Evolutionary conservation across 2,888 invertebrate genomes (phyloP).

Genomic region (Aelia acuminata): DNA sequence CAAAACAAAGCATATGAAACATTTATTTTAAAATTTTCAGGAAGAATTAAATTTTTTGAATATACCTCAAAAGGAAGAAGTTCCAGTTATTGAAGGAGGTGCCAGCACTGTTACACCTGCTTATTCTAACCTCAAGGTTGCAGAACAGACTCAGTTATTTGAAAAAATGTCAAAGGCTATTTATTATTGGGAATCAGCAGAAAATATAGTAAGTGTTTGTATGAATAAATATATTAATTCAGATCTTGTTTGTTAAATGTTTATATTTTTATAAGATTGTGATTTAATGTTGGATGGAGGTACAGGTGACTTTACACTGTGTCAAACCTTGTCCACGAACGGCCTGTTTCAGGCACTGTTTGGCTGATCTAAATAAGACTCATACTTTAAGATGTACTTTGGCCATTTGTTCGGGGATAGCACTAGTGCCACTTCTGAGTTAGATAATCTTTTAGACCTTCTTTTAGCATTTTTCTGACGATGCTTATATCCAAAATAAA

Average conservation of each 20-base stretch:
- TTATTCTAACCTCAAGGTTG: constrained; percentile 30
- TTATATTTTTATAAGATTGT: not conserved
- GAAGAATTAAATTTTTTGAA: constrained; percentile 46
- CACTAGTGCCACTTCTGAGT: no score
- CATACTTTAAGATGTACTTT: no score
- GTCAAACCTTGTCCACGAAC: no score
- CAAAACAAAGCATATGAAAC: not conserved
- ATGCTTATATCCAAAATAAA: no score
- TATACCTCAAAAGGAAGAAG: constrained; percentile 47
- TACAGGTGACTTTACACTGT: no score
- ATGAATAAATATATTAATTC: not conserved
- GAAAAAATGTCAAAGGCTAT: constrained; percentile 41
- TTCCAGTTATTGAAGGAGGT: constrained; percentile 51
- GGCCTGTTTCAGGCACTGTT: no score
- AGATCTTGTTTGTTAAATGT: not conserved
- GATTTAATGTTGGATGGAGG: not conserved
- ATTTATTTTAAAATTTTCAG: constrained; percentile 21
- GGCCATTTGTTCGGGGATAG: no score
- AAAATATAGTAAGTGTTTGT: constrained; percentile 29
- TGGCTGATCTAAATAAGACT: no score
- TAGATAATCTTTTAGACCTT: no score
- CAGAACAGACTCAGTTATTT: constrained; percentile 29
- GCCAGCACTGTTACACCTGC: constrained; percentile 40
- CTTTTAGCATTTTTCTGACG: no score
- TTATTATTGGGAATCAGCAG: constrained; percentile 51